These are phyloP conservation scores for Margarornis squamiger DNA, from an alignment of 2,797 vertebrate species.

Conservation along the genomic window DNA sequence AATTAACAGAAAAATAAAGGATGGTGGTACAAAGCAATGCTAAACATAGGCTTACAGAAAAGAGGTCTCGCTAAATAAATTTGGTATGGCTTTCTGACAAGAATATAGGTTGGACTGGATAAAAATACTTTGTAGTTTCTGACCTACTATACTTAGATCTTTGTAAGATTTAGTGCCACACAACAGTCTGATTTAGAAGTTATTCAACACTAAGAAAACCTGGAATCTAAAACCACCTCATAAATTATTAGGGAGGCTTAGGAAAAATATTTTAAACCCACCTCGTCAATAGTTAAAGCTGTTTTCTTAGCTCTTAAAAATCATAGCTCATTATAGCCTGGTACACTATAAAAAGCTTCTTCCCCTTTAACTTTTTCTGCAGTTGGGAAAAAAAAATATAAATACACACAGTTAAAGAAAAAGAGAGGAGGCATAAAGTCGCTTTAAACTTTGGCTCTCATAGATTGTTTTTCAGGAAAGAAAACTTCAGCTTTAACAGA, in stretches of 20 bases:
- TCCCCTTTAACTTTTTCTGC: neutral
- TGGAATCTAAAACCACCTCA: slow-evolving; percentile 57
- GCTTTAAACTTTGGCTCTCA: neutral
- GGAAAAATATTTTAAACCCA: slow-evolving; percentile 57
- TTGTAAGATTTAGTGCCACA: slow-evolving; percentile 16
- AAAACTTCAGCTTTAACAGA: neutral
- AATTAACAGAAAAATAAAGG: neutral
- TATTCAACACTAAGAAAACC: slow-evolving; percentile 55
- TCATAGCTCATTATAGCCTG: slow-evolving; percentile 30
- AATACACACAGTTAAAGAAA: neutral
- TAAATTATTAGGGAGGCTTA: slow-evolving; percentile 51
- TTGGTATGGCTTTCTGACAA: slow-evolving; percentile 45
- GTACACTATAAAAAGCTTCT: slow-evolving; percentile 27
- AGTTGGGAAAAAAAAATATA: neutral
- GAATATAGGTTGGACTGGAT: slow-evolving; percentile 68
- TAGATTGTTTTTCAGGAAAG: neutral
- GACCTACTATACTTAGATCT: slow-evolving; percentile 63
- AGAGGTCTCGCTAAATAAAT: slow-evolving; percentile 55
- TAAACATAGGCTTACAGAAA: slow-evolving; percentile 54
- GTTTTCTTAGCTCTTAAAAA: slow-evolving; percentile 50
- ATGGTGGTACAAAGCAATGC: neutral
- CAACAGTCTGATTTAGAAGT: slow-evolving; percentile 58
- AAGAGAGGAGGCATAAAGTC: neutral
- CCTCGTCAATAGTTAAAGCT: slow-evolving; percentile 44
- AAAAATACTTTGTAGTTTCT: slow-evolving; percentile 66